Base-by-base conservation (phyloP, 2,888 invertebrate genomes). In the Epinotia nisella region DNA sequence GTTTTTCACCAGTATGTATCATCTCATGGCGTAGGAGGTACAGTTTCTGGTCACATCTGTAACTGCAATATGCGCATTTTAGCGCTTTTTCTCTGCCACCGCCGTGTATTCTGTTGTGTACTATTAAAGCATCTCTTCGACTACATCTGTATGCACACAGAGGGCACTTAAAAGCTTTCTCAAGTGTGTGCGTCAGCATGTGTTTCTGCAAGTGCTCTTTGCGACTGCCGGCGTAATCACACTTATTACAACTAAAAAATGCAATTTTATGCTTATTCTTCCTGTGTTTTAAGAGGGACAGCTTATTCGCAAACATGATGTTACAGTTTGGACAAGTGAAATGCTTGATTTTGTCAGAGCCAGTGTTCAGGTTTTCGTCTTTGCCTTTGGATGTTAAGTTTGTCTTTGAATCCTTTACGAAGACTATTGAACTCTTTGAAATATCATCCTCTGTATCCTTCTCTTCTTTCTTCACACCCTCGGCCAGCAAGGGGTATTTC, bases 241-340 rank as follows among this genome's bases (percentile, higher is more conserved):
- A 62, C 29, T 49, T 62, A 2, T 17, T 62, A 29, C 62, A 62
- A 21, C 10, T 29, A 13, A 11, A 62, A 4, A 29, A 62, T 29
- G 17, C n/a, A 21, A 21, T 49, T 1, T n/a, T n/a, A 11, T 62
- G 62, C 29, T 62, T 62, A 11, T 7, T 24, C 9, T 49, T 62
- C 13, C 17, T 62, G 29, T 62, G 62, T 41, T 49, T 62, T 4
- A 62, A 29, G n/a, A 62, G 62, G 5, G 17, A 49, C 0, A 62
- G 11, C 21, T 62, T 62, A 15, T 2, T 49, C 11, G 62, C 49
- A 49, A 62, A 62, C 62, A 62, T 51, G 10, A 10, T 51, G n/a
- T 62, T 29, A 62, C 62, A 62, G 17, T 62, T 62, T 11, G 24
- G 49, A 29, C 62, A 62, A 7, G 62, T 62, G 17, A 62, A 62